A percentile compares a stretch with the other conserved stretches of the same genome.
These are phyloP conservation scores for Oreocharis arfaki DNA, from an alignment of 2,113 vertebrate species.

Conservation along the genomic window DNA sequence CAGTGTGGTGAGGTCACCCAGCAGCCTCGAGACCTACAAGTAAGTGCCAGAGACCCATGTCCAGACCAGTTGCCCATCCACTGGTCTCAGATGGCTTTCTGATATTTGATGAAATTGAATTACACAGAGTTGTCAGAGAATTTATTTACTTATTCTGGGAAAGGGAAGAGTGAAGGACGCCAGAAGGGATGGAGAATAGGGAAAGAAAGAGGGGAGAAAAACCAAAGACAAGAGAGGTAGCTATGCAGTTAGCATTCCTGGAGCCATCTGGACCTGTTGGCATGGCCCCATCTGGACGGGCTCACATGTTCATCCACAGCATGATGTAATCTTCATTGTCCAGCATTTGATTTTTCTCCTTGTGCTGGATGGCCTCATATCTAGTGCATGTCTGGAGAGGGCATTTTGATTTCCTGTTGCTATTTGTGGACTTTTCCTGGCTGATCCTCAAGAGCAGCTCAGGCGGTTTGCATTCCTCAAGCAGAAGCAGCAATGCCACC, in stretches of 20 bases:
- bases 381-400: slow-evolving; percentile 39
- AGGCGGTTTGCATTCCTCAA: slow-evolving; percentile 13
- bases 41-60: background rate
- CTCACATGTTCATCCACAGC: slow-evolving; percentile 53
- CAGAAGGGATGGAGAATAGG: background rate
- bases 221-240: slow-evolving; percentile 65
- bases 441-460: background rate
- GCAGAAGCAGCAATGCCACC: slow-evolving; percentile 29
- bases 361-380: slow-evolving; percentile 21
- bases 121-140: background rate
- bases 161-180: background rate
- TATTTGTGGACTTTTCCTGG: slow-evolving; percentile 62
- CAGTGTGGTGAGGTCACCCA: background rate
- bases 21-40: background rate
- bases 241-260: slow-evolving; percentile 71
- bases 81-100: background rate
- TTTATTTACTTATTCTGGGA: slow-evolving; percentile 30
- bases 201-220: slow-evolving; percentile 35
- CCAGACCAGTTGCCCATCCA: background rate
- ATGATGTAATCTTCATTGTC: slow-evolving; percentile 69
- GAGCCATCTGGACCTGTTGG: slow-evolving; percentile 75
- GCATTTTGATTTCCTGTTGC: slow-evolving; percentile 55
- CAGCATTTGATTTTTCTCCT: slow-evolving; percentile 31
- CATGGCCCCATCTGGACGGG: slow-evolving; percentile 69
- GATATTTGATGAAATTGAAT: background rate